These are phyloP conservation scores for Trinorchestia longiramus DNA, from an alignment of 1,140 invertebrate species.

Conservation along the genomic window DNA sequence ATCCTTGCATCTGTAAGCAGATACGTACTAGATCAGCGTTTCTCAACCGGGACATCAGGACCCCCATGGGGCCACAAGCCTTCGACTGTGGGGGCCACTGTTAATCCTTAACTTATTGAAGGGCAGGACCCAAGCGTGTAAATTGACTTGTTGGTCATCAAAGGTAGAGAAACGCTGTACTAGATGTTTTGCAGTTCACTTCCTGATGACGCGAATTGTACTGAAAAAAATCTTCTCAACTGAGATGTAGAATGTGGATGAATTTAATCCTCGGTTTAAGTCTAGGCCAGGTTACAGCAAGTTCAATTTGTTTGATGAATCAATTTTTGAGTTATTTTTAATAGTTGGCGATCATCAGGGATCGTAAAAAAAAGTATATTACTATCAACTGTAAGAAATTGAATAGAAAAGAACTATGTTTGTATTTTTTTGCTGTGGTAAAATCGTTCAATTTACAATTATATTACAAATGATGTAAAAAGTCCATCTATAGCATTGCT, in stretches of 20 bases:
- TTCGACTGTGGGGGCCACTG: too few relatives aligned
- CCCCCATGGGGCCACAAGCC: too few relatives aligned
- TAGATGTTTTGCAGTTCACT: background rate
- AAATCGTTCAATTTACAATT: background rate
- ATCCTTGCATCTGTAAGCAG: background rate
- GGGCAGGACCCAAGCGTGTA: too few relatives aligned
- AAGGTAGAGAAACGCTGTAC: too few relatives aligned
- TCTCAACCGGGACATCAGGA: too few relatives aligned
- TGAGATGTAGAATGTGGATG: background rate
- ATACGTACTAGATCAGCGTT: too few relatives aligned
- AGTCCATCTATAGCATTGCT: background rate
- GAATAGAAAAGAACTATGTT: background rate
- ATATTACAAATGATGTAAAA: background rate
- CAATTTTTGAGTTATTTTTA: background rate
- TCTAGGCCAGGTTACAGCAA: background rate
- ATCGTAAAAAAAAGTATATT: background rate
- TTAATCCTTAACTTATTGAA: too few relatives aligned
- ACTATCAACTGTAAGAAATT: background rate
- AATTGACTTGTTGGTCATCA: too few relatives aligned
- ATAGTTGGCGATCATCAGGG: background rate
- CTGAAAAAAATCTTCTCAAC: background rate
- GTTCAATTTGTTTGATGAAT: background rate
- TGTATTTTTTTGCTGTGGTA: background rate
- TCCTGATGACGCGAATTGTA: background rate
- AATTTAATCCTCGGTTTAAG: background rate